Percentiles rank a stretch among this genome's conserved stretches.
phyloP scores from a whole-genome alignment of 2,888 invertebrate species.

The Conchocele bisecta region DNA sequence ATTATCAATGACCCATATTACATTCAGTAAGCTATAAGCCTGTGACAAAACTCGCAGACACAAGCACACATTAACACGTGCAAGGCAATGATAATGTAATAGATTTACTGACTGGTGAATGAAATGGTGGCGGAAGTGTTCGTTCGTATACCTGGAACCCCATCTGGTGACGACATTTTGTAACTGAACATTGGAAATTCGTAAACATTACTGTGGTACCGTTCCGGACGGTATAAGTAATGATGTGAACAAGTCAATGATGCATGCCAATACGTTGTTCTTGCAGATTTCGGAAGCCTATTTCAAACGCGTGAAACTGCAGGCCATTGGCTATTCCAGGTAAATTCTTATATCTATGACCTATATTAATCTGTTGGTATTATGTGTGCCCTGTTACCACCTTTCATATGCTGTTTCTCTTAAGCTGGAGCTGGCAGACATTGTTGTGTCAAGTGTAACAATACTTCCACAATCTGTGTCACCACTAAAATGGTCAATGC shows the following conservation, averaged over 20 bases:
- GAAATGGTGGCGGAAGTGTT: too few species aligned
- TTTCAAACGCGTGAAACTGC: conserved; percentile 64
- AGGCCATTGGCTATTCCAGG: conserved; percentile 73
- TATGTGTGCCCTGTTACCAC: background rate
- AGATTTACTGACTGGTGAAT: too few species aligned
- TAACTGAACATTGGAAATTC: background rate
- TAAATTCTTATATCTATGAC: conserved; percentile 27
- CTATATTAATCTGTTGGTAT: background rate
- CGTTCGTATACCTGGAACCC: background rate
- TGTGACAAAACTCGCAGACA: too few species aligned
- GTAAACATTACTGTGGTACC: background rate
- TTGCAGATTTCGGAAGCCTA: conserved; percentile 57
- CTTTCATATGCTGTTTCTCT: background rate
- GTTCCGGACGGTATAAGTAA: background rate
- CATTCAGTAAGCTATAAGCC: too few species aligned
- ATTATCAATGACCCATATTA: too few species aligned
- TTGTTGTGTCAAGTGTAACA: too few species aligned
- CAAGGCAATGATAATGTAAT: too few species aligned
- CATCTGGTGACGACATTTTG: background rate
- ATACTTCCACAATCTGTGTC: background rate
- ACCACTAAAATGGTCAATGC: background rate
- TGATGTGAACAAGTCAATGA: background rate
- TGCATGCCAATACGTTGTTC: background rate
- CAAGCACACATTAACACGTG: too few species aligned
- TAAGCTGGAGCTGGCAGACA: too few species aligned